A percentile compares a stretch with the other conserved stretches of the same genome.
Conservation (phyloP, 2,113 vertebrate species). For the Blennius ocellaris region DNA sequence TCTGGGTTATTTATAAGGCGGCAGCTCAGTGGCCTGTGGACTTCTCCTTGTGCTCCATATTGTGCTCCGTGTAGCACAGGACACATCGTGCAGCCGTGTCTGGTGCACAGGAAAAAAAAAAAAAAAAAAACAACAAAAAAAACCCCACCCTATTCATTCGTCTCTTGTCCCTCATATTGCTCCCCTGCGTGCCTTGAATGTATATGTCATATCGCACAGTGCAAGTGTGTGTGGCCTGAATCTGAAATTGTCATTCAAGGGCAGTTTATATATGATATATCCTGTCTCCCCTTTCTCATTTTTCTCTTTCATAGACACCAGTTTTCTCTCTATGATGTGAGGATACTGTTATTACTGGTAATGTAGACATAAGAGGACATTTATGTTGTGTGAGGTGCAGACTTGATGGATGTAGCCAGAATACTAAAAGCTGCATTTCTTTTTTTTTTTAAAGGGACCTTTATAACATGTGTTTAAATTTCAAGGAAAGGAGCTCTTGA, state of each 20-base stretch:
- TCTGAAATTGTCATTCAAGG: slow-evolving; percentile 23
- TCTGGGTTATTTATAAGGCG: slow-evolving; percentile 33
- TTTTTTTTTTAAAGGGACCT: background rate
- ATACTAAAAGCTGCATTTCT: background rate
- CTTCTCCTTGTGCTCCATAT: slow-evolving; percentile 24
- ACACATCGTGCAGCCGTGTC: slow-evolving; percentile 32
- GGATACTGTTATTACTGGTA: slow-evolving; percentile 11
- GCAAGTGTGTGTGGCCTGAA: slow-evolving; percentile 51
- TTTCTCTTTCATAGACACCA: slow-evolving; percentile 18
- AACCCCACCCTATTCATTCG: slow-evolving; percentile 44
- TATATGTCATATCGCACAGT: slow-evolving; percentile 26
- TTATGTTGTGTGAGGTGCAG: slow-evolving; percentile 6
- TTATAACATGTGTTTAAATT: background rate
- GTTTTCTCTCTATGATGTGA: background rate
- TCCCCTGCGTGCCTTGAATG: slow-evolving; percentile 43
- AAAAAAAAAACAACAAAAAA: no score
- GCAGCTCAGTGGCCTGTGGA: slow-evolving; percentile 26
- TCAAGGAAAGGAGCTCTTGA: background rate
- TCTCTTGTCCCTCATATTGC: slow-evolving; percentile 24
- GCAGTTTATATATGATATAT: slow-evolving; percentile 33
- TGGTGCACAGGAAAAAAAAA: background rate
- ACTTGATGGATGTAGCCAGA: background rate
- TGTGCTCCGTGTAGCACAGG: slow-evolving; percentile 15
- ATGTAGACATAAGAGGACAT: slow-evolving; percentile 16
- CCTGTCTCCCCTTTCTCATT: slow-evolving; percentile 16